These are phyloP conservation scores for Sycophila sp. DNA, from an alignment of 1,140 invertebrate genomes.

Conservation along the genomic window DNA sequence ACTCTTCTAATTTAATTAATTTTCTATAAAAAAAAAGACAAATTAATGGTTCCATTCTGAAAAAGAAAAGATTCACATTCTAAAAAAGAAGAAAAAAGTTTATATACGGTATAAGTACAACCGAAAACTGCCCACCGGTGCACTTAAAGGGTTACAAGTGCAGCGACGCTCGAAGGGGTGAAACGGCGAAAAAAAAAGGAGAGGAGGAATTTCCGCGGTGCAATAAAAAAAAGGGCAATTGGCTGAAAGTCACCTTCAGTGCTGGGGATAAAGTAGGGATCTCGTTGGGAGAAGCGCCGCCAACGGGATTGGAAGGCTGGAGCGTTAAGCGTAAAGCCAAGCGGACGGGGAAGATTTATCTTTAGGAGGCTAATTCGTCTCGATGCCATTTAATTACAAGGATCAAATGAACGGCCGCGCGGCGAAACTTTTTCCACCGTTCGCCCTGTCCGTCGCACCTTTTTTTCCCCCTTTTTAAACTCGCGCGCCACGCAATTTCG, in stretches of 20 bases:
- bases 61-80: no score
- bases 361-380: slow-evolving; percentile 28
- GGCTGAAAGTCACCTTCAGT: slow-evolving; percentile 20
- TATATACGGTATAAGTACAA: no score
- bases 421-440: neutral
- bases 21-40: no score
- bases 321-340: slow-evolving; percentile 16
- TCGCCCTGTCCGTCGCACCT: neutral
- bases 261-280: slow-evolving; percentile 26
- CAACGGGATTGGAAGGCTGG: neutral
- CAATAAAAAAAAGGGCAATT: slow-evolving; percentile 27
- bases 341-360: slow-evolving; percentile 9
- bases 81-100: no score
- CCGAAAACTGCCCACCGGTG: no score
- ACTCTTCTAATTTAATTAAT: no score
- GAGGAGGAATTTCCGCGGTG: neutral
- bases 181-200: neutral
- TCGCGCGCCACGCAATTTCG: neutral
- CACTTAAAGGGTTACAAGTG: no score
- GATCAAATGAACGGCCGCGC: slow-evolving; percentile 2
- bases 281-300: neutral
- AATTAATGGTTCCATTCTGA: no score
- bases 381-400: slow-evolving; percentile 30
- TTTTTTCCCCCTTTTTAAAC: neutral
- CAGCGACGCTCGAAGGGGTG: neutral